Evolutionary conservation across 1,140 invertebrate species (phyloP), one percentile per base, ranked within the genome.

Genomic region (Conus betulinus): DNA sequence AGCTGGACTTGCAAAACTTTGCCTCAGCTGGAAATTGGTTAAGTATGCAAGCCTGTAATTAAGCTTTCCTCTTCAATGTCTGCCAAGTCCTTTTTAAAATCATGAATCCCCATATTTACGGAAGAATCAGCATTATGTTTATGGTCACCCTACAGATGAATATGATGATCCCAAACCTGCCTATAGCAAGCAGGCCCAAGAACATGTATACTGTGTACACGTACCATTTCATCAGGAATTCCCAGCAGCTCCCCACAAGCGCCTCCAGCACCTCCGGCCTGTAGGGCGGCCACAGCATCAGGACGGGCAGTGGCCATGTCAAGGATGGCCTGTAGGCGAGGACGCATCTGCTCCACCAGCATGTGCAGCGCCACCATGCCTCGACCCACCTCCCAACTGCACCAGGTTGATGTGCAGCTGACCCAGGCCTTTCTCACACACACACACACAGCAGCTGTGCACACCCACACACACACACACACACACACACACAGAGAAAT

Each of bases 191-290:
- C 67, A 7, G 20, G 20, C 67, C 67, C 67, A 7, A 7, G 13
- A 20, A 20, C 67, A 74, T 7, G 20, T 6, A 25, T n/a, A 74
- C 71, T 74, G 25, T 20, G 51, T 6, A 79, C 23, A 87, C 25
- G 81, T 88, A 92, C 91, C 89, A 92, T 88, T 89, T 91, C 91
- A 78, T 91, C 88, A 55, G 88, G 52, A 8, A 86, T 83, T 15
- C 87, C 57, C 17, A 91, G 82, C 27, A 71, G 60, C 39, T 89
- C 63, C 6, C 51, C 23, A n/a, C 53, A 11, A 13, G 71, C 51
- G n/a, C 78, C 53, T 6, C 23, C 52, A 23, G 74, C 67, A 23
- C 63, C 84, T 10, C 5, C n/a, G 53, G 51, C 53, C 85, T 39
- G 5, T 17, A 87, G 74, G 39, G 74, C n/a, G 10, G 74, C 15